phyloP scores from a whole-genome alignment of 2,797 vertebrate species.

The Taeniopygia guttata region DNA sequence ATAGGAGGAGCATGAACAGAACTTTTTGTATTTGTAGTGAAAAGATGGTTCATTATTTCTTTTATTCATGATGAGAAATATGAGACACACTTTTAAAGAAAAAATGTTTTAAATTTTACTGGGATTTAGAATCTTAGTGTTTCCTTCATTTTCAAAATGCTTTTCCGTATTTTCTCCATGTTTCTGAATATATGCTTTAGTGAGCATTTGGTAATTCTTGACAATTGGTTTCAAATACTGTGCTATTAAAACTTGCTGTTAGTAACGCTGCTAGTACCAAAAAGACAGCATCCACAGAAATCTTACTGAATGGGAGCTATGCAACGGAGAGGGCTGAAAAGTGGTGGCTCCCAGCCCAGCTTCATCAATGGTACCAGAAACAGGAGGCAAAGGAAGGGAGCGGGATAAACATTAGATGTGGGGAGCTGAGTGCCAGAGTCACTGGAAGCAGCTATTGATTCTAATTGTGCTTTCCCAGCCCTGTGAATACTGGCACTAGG shows the following conservation, averaged over 20 bases:
- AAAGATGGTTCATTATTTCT: neutral
- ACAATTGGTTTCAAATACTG: neutral
- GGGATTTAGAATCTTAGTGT: neutral
- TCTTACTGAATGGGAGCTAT: neutral
- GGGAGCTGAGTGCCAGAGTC: neutral
- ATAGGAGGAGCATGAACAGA: neutral
- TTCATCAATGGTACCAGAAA: neutral
- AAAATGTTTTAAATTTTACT: neutral
- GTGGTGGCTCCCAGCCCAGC: slow-evolving; percentile 15
- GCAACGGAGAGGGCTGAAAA: neutral
- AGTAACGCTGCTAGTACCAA: neutral
- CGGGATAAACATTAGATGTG: neutral
- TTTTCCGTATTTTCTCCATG: neutral
- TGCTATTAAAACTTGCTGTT: neutral
- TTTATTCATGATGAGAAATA: neutral
- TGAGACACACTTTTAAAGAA: neutral
- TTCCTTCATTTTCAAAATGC: neutral
- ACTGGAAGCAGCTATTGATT: neutral
- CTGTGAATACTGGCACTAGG: rapidly evolving
- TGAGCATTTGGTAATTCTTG: neutral
- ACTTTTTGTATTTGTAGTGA: neutral
- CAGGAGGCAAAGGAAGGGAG: neutral
- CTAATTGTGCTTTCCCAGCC: neutral
- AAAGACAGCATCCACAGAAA: neutral
- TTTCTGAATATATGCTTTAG: neutral